Percentiles rank a stretch among this genome's conserved stretches.
Conservation (phyloP, 2,888 invertebrate genomes). For the Notocelia uddmanniana region DNA sequence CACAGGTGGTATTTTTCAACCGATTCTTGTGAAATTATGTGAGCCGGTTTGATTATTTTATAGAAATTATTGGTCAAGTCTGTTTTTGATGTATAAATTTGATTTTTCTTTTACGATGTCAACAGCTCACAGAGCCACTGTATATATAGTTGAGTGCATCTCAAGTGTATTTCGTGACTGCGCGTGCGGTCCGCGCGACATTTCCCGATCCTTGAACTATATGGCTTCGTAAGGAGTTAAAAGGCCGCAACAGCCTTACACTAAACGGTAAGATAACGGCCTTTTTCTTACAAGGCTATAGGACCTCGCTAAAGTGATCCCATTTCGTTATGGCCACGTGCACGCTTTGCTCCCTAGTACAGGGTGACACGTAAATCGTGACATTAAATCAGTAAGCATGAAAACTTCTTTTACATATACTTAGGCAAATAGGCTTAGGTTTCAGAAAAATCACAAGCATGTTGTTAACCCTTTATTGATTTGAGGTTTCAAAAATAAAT, state of each 20-base stretch:
- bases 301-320: slow-evolving; percentile 2
- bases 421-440: too few relatives aligned
- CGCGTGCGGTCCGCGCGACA: slow-evolving; percentile 9
- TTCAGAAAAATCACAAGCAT: too few relatives aligned
- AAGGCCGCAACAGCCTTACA: not conserved
- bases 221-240: not conserved
- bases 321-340: not conserved
- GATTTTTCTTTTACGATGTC: too few relatives aligned
- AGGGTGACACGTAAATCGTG: not conserved
- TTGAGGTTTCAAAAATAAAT: too few relatives aligned
- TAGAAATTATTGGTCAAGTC: too few relatives aligned
- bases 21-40: too few relatives aligned
- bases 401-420: too few relatives aligned
- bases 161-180: slow-evolving; percentile 1
- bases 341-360: not conserved
- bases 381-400: not conserved
- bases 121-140: too few relatives aligned
- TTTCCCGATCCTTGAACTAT: slow-evolving; percentile 31
- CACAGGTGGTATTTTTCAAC: too few relatives aligned
- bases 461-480: too few relatives aligned
- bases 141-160: slow-evolving; percentile 15
- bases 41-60: too few relatives aligned
- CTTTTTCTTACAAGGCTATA: not conserved
- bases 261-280: not conserved
- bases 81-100: too few relatives aligned